Conservation (phyloP, 2,113 vertebrate genomes). For the Engystomops pustulosus region DNA sequence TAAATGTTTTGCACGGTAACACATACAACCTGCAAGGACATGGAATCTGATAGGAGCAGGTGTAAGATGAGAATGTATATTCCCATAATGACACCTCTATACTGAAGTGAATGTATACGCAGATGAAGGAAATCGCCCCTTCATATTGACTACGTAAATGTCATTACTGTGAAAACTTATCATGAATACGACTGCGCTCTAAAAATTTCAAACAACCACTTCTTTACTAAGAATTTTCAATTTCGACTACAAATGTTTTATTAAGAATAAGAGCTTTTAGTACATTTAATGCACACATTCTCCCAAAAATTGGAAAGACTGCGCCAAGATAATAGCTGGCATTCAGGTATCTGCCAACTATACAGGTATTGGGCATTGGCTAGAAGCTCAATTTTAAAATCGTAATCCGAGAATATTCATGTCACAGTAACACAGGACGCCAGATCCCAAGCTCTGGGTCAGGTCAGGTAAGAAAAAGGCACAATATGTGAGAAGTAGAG, state of each 20-base stretch:
- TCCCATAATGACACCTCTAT: not conserved
- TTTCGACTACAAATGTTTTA: no score
- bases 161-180: no score
- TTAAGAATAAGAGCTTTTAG: not conserved
- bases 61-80: not conserved
- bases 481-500: constrained; percentile 4
- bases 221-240: no score
- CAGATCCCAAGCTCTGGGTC: not conserved
- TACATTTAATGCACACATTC: not conserved
- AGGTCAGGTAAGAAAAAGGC: constrained; percentile 13
- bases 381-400: not conserved
- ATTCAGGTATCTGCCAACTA: not conserved
- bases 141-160: no score
- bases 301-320: no score
- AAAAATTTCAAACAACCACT: no score
- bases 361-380: not conserved
- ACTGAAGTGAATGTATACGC: not conserved
- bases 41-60: not conserved
- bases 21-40: not conserved
- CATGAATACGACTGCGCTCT: no score
- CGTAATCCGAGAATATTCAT: not conserved
- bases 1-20: not conserved
- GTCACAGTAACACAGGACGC: not conserved
- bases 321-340: not conserved
- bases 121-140: not conserved